These are phyloP conservation scores for Neotoma lepida DNA, from an alignment of 2,113 vertebrate species.

Conservation along the genomic window DNA sequence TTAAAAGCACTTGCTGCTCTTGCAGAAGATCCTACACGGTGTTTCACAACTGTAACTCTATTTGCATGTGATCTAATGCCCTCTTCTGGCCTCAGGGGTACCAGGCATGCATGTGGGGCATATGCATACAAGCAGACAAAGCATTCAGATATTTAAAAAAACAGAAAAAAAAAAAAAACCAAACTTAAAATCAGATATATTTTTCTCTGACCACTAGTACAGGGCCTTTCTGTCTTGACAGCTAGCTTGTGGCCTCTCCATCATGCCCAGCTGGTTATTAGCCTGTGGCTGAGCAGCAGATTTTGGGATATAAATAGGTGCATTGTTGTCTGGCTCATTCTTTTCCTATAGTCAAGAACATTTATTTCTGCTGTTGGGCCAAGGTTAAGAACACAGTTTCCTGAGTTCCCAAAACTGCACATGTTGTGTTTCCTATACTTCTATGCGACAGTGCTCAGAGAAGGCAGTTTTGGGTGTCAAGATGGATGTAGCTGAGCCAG, in stretches of 20 bases:
- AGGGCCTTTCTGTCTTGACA: neutral
- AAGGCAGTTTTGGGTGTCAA: neutral
- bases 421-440: neutral
- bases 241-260: neutral
- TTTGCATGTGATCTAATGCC: neutral
- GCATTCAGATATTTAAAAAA: neutral
- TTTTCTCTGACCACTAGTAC: neutral
- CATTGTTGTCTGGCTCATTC: constrained; percentile 52
- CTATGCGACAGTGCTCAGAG: neutral
- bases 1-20: neutral
- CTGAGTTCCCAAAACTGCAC: neutral
- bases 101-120: neutral
- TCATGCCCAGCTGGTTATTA: neutral
- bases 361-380: constrained; percentile 10
- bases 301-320: constrained; percentile 67
- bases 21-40: neutral
- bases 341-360: constrained; percentile 49
- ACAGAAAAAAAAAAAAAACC: no score
- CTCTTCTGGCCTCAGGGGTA: neutral
- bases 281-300: constrained; percentile 46
- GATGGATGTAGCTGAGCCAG: neutral
- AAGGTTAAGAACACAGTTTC: neutral
- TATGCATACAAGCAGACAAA: neutral
- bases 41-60: neutral
- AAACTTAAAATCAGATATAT: neutral